Evolutionary conservation across 2,113 vertebrate genomes (phyloP).

Genomic region (Spea bombifrons): DNA sequence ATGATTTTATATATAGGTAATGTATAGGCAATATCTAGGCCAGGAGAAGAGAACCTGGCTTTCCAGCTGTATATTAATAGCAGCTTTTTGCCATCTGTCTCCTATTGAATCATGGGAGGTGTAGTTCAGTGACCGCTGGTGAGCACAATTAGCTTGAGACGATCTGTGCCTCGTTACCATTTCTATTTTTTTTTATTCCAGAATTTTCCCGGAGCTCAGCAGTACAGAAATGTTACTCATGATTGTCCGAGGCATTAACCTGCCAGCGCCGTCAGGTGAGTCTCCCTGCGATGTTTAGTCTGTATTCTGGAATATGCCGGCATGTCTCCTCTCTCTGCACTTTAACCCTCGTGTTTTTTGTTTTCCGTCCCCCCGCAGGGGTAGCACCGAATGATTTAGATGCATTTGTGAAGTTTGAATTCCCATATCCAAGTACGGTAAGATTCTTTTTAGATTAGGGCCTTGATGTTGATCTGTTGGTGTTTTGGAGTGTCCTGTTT

Average conservation of each 20-base stretch:
- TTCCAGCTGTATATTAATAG: too few species aligned
- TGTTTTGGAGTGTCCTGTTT: too few species aligned
- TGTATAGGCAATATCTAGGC: too few species aligned
- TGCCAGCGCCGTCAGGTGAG: constrained; percentile 87
- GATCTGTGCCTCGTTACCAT: too few species aligned
- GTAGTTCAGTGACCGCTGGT: too few species aligned
- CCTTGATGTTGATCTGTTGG: not conserved
- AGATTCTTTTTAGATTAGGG: constrained; percentile 53
- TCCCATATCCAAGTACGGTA: constrained; percentile 89
- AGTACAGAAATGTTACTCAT: constrained; percentile 93
- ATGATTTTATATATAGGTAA: too few species aligned
- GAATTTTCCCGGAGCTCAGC: constrained; percentile 94
- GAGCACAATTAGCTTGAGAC: too few species aligned
- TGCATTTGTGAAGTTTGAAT: constrained; percentile 89
- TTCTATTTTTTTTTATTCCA: constrained; percentile 50
- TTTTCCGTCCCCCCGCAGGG: constrained; percentile 64
- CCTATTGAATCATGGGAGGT: too few species aligned
- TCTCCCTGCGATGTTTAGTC: not conserved
- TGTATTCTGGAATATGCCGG: not conserved
- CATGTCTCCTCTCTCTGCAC: not conserved
- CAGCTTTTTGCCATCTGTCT: too few species aligned
- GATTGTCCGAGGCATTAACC: constrained; percentile 88
- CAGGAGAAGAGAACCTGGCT: too few species aligned
- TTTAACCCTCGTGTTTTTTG: not conserved
- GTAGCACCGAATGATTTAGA: constrained; percentile 84